Conservation (phyloP, 2,888 invertebrate genomes). For the Microdon myrmicae region DNA sequence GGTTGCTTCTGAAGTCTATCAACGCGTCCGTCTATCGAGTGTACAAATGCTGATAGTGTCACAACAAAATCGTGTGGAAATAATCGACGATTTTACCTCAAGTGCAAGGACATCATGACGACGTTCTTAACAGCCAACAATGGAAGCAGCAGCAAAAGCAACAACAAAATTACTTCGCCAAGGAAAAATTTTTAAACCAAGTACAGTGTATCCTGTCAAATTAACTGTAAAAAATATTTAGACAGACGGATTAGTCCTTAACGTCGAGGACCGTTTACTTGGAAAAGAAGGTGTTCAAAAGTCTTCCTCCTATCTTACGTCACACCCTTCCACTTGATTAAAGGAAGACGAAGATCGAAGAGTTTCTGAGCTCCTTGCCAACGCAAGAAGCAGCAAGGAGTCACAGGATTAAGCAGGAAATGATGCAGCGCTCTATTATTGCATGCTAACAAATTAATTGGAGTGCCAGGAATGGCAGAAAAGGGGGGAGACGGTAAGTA, state of each 20-base stretch:
- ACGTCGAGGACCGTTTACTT: slow-evolving; percentile 1
- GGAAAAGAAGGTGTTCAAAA: no score
- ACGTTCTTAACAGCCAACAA: neutral
- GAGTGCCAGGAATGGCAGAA: slow-evolving; percentile 7
- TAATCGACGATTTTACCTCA: slow-evolving; percentile 52
- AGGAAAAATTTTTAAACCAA: slow-evolving; percentile 38
- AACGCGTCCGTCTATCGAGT: slow-evolving; percentile 4
- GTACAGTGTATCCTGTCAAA: slow-evolving; percentile 52
- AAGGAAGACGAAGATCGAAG: slow-evolving; percentile 47
- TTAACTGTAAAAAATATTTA: slow-evolving; percentile 52
- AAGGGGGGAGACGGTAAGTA: slow-evolving; percentile 4
- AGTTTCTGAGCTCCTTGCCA: slow-evolving; percentile 18
- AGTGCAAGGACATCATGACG: slow-evolving; percentile 22
- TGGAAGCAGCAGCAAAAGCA: slow-evolving; percentile 1
- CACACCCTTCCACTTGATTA: slow-evolving; percentile 20
- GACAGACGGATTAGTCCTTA: slow-evolving; percentile 51
- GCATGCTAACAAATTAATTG: slow-evolving; percentile 41
- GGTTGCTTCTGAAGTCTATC: neutral
- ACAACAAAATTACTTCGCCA: slow-evolving; percentile 21
- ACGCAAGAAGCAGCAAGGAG: slow-evolving; percentile 41
- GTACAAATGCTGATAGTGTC: slow-evolving; percentile 33
- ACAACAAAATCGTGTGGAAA: slow-evolving; percentile 53
- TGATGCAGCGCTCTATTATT: no score
- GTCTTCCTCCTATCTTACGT: no score
- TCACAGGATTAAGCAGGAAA: slow-evolving; percentile 19